These are phyloP conservation scores for Rhagium mordax DNA, from an alignment of 2,888 invertebrate genomes.

Conservation along the genomic window DNA sequence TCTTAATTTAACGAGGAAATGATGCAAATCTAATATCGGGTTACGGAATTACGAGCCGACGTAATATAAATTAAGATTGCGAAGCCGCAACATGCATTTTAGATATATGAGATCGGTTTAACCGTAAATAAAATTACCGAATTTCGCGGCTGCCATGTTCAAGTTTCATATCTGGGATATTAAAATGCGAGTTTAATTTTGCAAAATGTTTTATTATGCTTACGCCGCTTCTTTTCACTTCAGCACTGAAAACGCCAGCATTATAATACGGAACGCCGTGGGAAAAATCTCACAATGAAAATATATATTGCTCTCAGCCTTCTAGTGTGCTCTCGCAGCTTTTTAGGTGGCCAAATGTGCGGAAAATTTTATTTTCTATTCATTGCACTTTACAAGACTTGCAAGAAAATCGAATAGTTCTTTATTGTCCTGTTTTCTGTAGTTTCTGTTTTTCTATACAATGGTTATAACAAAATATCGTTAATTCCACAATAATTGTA, in stretches of 20 bases:
- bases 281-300: background rate
- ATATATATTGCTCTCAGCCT: background rate
- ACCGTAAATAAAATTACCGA: constrained; percentile 45
- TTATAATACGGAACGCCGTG: background rate
- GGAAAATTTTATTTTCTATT: background rate
- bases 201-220: constrained; percentile 1
- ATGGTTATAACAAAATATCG: no score
- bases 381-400: background rate
- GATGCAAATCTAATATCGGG: constrained; percentile 39
- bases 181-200: constrained; percentile 4
- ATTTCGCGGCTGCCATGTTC: constrained; percentile 27
- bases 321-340: background rate
- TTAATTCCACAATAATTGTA: no score
- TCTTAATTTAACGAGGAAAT: constrained; percentile 37
- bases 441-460: no score
- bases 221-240: background rate
- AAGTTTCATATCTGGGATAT: constrained; percentile 7
- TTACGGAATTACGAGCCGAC: constrained; percentile 40
- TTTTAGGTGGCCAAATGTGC: background rate
- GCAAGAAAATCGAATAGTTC: background rate
- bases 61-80: constrained; percentile 41
- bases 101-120: constrained; percentile 37
- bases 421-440: background rate
- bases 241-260: background rate
- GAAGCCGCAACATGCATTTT: constrained; percentile 36